Percentiles rank a stretch among this genome's conserved stretches.
Evolutionary conservation across 92 coral and sea anemone genomes (phyloP).

Genomic region (Palythoa caribaeorum): DNA sequence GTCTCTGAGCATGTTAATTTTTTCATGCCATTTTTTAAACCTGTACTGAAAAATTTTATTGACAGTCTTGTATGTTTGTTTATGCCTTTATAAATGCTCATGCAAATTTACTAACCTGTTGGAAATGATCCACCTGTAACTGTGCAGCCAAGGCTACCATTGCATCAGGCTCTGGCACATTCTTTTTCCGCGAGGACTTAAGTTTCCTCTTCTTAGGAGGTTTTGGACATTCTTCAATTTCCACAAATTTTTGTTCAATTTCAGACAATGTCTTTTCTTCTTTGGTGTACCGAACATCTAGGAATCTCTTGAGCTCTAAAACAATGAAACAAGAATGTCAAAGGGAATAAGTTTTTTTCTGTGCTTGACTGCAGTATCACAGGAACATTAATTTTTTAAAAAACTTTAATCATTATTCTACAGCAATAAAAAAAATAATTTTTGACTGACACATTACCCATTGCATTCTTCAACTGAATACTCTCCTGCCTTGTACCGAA

Average conservation of each 20-base stretch:
- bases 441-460: conserved; percentile 13
- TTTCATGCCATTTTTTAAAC: too few species aligned
- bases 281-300: conserved; percentile 4
- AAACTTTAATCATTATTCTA: conserved; percentile 1
- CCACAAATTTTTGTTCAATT: not conserved
- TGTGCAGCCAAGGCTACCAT: not conserved
- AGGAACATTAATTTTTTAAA: conserved; percentile 4
- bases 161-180: not conserved
- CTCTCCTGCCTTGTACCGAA: conserved; percentile 44
- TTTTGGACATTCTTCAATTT: conserved; percentile 1
- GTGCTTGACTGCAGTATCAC: conserved; percentile 10
- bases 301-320: conserved; percentile 1
- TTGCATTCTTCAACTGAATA: conserved; percentile 31
- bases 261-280: conserved; percentile 7
- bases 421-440: not conserved
- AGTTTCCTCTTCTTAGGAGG: not conserved
- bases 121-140: not conserved
- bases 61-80: too few species aligned
- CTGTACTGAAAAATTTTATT: too few species aligned
- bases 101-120: not conserved
- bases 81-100: too few species aligned
- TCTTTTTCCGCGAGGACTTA: not conserved
- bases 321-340: conserved; percentile 3
- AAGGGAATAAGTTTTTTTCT: conserved; percentile 1
- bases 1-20: too few species aligned